phyloP scores from a whole-genome alignment of 2,797 vertebrate genomes.

The Onychomys torridus region DNA sequence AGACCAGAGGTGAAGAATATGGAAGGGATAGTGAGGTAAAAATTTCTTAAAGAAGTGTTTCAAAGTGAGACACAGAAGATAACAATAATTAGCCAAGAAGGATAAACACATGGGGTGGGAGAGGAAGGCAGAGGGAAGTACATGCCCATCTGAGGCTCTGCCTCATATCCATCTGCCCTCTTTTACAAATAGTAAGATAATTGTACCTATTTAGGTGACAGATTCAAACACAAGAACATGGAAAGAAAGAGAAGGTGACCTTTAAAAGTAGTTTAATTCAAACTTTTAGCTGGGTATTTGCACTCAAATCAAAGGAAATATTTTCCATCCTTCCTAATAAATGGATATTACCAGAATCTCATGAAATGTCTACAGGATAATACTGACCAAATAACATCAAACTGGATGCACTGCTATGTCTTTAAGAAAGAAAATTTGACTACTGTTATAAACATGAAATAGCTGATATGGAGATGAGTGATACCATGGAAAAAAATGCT shows the following conservation, averaged over 20 bases:
- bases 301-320: neutral
- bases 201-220: neutral
- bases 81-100: neutral
- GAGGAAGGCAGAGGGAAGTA: neutral
- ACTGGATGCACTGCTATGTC: neutral
- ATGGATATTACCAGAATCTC: neutral
- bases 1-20: neutral
- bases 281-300: neutral
- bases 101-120: neutral
- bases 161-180: neutral
- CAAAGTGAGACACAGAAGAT: neutral
- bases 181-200: neutral
- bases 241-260: neutral
- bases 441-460: neutral
- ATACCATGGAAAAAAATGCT: neutral
- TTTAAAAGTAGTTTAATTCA: neutral
- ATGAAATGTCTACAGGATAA: neutral
- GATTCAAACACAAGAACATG: neutral
- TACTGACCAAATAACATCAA: neutral
- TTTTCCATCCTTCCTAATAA: neutral
- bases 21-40: neutral
- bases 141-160: neutral
- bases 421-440: neutral
- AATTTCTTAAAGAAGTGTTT: neutral
- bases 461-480: neutral